Base-by-base conservation (phyloP, 2,113 vertebrate species). In the Alaudala cheleensis region DNA sequence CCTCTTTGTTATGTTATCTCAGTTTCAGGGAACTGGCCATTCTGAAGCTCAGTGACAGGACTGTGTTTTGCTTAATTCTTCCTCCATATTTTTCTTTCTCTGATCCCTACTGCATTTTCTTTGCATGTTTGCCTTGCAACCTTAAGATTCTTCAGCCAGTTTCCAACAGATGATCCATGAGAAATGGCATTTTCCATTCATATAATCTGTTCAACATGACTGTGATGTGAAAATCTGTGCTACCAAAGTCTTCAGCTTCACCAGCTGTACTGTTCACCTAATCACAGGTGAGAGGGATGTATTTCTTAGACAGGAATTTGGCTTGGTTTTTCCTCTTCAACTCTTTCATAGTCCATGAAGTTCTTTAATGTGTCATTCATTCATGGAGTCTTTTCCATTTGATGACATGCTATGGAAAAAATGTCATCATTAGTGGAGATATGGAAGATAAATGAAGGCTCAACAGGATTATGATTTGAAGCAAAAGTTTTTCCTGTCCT, bases 391-490 rank as follows among this genome's bases (percentile, higher is more conserved):
- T 86, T 54, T 86, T 67, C 24, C 31, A 23, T 26, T 28, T 64
- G 37, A 56, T 79, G 31, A 83, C 12, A 31, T 24, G 25, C 19
- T 53, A 57, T 57, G 84, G 51, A 72, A 77, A 64, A 79, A 62
- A 29, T 14, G 0, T 37, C 0, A 0, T 72, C 9, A 24, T n/a
- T 77, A 34, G 14, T 39, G 56, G 14, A 83, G 19, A 47, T 39
- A 44, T 9, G n/a, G 7, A 71, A 82, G 47, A 42, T 28, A 72
- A 78, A 33, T 3, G n/a, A 77, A 70, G 31, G 21, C 47, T 91
- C 26, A 57, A 9, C 2, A 77, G 39, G 29, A 79, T 81, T 73
- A 23, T 62, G 14, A 60, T 24, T 49, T 42, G 26, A 37, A 37
- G 37, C 37, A 37, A 86, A 91, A 34, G 3, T 47, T 54, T 81